Conservation (phyloP, 2,888 invertebrate species). For the Eristalinus sepulchralis region DNA sequence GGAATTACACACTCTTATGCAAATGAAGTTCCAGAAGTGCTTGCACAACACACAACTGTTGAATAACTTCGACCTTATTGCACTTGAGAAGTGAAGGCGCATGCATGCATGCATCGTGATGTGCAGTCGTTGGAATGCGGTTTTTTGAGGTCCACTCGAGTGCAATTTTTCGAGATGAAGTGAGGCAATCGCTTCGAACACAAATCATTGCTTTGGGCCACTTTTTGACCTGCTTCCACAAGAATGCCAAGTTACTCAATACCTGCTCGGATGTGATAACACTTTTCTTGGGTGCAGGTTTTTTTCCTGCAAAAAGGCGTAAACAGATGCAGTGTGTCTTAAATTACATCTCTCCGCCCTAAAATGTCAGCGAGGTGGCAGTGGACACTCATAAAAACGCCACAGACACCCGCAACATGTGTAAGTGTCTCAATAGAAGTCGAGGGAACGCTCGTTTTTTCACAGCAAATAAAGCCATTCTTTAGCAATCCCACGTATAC, state of each 20-base stretch:
- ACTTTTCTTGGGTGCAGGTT: neutral
- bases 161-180: neutral
- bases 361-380: neutral
- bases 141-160: neutral
- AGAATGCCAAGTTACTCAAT: too few species aligned
- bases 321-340: neutral
- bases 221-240: neutral
- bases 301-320: neutral
- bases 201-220: neutral
- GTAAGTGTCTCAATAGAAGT: neutral
- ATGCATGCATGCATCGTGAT: neutral
- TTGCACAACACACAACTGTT: neutral
- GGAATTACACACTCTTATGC: slow-evolving; percentile 6
- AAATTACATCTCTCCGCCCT: neutral
- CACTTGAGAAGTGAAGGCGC: neutral
- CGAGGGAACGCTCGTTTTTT: neutral
- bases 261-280: neutral
- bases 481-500: neutral
- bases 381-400: neutral
- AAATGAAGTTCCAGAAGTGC: neutral
- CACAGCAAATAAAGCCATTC: neutral
- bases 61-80: neutral
- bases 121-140: neutral
- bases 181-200: neutral
- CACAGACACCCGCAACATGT: neutral